Conservation (phyloP, 2,113 vertebrate species). For the Anser cygnoides region DNA sequence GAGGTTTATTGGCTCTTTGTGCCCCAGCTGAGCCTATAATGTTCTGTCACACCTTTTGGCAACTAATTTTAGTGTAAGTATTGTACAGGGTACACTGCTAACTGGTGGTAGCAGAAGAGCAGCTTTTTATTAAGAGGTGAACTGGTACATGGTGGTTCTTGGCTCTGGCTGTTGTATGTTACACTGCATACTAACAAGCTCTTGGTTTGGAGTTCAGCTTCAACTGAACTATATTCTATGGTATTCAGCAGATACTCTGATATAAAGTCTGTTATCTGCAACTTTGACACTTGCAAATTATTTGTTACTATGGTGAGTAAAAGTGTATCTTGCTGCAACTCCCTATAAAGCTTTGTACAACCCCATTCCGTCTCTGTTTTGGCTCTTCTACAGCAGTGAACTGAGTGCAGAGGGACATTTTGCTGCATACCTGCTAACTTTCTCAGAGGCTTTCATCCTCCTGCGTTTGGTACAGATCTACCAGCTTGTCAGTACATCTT, state of each 20-base stretch:
- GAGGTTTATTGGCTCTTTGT: background rate
- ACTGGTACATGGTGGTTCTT: rapidly evolving
- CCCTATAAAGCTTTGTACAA: background rate
- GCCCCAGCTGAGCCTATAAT: background rate
- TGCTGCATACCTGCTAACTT: rapidly evolving
- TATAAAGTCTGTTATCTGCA: background rate
- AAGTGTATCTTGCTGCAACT: background rate
- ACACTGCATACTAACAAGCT: rapidly evolving
- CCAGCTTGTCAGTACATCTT: background rate
- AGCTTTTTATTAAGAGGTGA: background rate
- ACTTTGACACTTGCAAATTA: background rate
- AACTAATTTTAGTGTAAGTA: background rate
- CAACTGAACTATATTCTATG: rapidly evolving
- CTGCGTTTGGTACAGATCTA: rapidly evolving
- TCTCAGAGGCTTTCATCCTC: background rate
- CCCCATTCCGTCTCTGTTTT: background rate
- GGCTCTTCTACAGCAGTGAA: background rate
- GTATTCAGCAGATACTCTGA: background rate
- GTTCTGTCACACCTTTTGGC: background rate
- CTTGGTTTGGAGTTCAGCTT: background rate
- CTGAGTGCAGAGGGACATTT: rapidly evolving
- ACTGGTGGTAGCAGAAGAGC: background rate
- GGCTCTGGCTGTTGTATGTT: background rate
- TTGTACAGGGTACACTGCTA: rapidly evolving
- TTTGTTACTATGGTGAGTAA: background rate